Conservation (phyloP, 2,797 vertebrate species). For the Argentina silus region DNA sequence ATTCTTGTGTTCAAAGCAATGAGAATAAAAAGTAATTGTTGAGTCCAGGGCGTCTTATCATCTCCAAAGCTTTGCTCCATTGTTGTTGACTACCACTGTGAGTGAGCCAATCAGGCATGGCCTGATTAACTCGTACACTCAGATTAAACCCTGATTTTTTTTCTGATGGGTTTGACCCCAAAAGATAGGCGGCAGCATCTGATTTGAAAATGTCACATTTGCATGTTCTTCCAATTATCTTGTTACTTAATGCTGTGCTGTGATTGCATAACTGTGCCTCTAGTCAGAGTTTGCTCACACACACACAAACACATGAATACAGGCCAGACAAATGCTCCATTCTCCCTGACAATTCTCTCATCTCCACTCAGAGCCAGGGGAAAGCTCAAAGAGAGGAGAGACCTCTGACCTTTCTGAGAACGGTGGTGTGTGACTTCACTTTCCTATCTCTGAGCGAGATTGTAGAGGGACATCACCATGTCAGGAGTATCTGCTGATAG, state of each 20-base stretch:
- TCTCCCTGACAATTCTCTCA: conserved; percentile 30
- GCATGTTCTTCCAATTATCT: conserved; percentile 15
- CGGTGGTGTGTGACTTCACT: not conserved
- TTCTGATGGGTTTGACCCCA: not conserved
- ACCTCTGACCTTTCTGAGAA: conserved; percentile 10
- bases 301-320: conserved; percentile 29
- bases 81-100: not conserved
- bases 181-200: not conserved
- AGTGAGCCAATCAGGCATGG: not conserved
- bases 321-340: conserved; percentile 44
- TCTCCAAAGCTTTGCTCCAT: not conserved
- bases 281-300: conserved; percentile 12
- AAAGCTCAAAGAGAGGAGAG: conserved; percentile 7
- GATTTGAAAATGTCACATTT: conserved; percentile 17
- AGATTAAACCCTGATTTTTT: not conserved
- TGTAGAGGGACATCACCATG: too few species aligned
- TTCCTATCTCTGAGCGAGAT: not conserved
- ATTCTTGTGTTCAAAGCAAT: conserved; percentile 7
- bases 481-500: not conserved
- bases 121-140: not conserved
- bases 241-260: conserved; percentile 13
- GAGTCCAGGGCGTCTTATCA: not conserved
- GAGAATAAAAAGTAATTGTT: not conserved
- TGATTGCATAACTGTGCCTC: conserved; percentile 32
- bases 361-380: conserved; percentile 24